Evolutionary conservation across 2,888 invertebrate species (phyloP), one percentile per base, ranked within the genome.

Genomic region (Seladonia tumulorum): DNA sequence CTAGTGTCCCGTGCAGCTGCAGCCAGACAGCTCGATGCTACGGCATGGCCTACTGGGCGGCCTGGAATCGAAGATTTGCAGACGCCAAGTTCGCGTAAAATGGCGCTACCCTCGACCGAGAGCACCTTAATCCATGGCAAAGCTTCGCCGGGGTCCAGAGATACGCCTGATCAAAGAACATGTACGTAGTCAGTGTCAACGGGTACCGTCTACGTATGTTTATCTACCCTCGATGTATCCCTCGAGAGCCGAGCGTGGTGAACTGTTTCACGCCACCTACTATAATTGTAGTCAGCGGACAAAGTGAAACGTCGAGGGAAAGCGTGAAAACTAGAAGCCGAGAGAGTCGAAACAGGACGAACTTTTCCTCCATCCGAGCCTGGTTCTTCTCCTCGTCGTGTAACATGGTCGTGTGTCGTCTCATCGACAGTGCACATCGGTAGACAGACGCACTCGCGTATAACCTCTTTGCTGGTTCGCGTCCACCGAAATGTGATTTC

Each of bases 51-150:
- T 88, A 87, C 82, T 82, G 83, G 73, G 76, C 82, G 83, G 84
- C 84, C 83, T 90, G 88, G 89, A 87, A 86, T 88, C 84, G 82
- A 75, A 83, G 75, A 78, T 82, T 82, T 79, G 82, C 81, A 76
- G 80, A 82, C 86, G 83, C 88, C 78, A 77, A 83, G 83, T 85
- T 77, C 84, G 86, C 78, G 89, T 87, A 93, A 92, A 93, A 95
- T 95, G 95, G 94, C 94, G 94, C 93, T 95, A 92, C 91, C 93
- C 92, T 92, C 93, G 89, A 91, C 92, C 88, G 93, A 88, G 89
- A 88, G 92, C 93, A 93, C 91, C 92, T 92, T 92, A 91, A 89
- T 91, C 86, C 76, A 88, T 80, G 83, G 87, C 75, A 82, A 87
- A 88, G 83, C 86, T 83, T 89, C 91, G 85, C 85, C 89, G 88